Evolutionary conservation across 2,797 vertebrate genomes (phyloP).

Genomic region (Peromyscus aztecus): DNA sequence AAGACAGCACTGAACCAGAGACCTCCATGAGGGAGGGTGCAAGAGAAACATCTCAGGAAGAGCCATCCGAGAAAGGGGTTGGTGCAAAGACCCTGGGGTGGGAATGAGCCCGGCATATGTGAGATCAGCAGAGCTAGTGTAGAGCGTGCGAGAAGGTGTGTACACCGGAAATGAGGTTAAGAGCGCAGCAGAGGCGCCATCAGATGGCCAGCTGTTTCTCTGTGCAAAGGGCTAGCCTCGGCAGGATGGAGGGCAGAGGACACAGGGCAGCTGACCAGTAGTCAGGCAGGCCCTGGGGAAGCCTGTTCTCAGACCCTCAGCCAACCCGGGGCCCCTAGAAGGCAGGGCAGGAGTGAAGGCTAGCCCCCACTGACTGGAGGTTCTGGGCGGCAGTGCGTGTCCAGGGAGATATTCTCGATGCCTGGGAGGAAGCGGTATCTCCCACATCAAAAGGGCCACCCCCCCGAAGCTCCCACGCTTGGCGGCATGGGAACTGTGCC

Average conservation of each 20-base stretch:
- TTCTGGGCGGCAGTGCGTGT: slow-evolving; percentile 26
- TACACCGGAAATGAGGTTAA: background rate
- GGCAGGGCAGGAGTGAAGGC: background rate
- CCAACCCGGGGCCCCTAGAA: background rate
- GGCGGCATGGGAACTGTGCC: slow-evolving; percentile 69
- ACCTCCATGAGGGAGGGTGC: background rate
- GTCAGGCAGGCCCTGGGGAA: background rate
- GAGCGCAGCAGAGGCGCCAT: background rate
- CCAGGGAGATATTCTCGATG: slow-evolving; percentile 73
- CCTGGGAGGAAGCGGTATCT: slow-evolving; percentile 47
- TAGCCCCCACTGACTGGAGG: background rate
- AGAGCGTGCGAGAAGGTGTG: no score
- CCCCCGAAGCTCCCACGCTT: slow-evolving; percentile 74
- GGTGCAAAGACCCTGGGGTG: slow-evolving; percentile 41
- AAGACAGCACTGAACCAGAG: background rate
- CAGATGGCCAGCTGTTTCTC: background rate
- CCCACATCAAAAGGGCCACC: slow-evolving; percentile 82
- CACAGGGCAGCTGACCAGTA: fast-evolving
- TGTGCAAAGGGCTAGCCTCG: background rate
- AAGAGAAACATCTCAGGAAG: background rate
- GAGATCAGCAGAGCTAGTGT: background rate
- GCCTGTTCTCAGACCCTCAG: background rate
- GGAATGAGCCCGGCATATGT: background rate
- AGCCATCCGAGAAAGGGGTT: background rate
- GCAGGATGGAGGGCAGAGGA: background rate